Evolutionary conservation across 2,113 vertebrate species (phyloP), one percentile per base, ranked within the genome.

Genomic region (Myiagra hebetior): DNA sequence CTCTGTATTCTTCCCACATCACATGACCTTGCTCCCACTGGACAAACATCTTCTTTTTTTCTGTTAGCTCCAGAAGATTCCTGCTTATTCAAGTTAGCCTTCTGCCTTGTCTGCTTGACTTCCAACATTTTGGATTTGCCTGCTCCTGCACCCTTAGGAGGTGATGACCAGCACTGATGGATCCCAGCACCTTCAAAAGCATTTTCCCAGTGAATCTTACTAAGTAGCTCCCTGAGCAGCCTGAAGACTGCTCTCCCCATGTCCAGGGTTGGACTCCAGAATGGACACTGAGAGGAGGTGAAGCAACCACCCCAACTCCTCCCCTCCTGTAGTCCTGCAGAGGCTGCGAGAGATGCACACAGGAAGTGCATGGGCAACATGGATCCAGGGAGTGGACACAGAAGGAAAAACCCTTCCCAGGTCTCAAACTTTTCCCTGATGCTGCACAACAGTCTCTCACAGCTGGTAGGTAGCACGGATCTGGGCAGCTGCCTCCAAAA

Each of bases 281-380:
- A 42, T 6, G 6, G 20, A 59, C 57, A 35, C 28, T 44, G 27
- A 72, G 52, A 85, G 13, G 26, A 56, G 24, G 22, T 17, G 23
- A 3, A 87, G 30, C 33, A 73, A 42, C 0, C 1, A 37, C n/a
- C 20, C n/a, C 39, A 76, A 27, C 19, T 76, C 31, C 39, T 72
- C 20, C 7, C 6, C 60, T 65, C 21, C 67, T 21, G 31, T 2
- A 1, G 42, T 39, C 30, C 56, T 20, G 11, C 4, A 8, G 11
- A 74, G 6, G 13, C 39, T 5, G 8, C 0, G 0, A 65, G 30
- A 65, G 30, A 35, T 14, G 21, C 23, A 59, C 4, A 4, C 4
- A 4, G 55, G 35, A 77, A 30, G 39, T 21, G 19, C 12, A 15
- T 2, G 7, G 17, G 35, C 7, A 2, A 52, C 1, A 0, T 8